phyloP scores from a whole-genome alignment of 1,140 invertebrate genomes.

The Aethina tumida region DNA sequence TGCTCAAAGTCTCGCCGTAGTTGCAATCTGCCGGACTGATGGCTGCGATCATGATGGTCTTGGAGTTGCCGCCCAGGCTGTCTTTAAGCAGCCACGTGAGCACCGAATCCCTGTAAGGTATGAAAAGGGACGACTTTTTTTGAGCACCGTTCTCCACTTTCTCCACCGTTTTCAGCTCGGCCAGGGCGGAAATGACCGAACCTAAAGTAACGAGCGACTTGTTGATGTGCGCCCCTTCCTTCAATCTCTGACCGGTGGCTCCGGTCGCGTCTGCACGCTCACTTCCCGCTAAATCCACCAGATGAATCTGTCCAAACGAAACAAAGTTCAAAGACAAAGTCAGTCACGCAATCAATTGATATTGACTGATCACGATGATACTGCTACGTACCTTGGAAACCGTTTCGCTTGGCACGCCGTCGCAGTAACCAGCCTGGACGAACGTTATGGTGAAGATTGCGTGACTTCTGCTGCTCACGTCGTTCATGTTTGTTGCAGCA shows the following conservation, averaged over 20 bases:
- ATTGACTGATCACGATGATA: slow-evolving; percentile 1
- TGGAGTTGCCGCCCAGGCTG: slow-evolving; percentile 85
- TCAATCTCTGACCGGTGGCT: slow-evolving; percentile 75
- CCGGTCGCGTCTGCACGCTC: slow-evolving; percentile 80
- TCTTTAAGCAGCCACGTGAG: slow-evolving; percentile 87
- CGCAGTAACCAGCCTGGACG: slow-evolving; percentile 72
- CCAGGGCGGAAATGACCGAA: slow-evolving; percentile 89
- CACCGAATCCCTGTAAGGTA: slow-evolving; percentile 85
- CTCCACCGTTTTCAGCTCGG: slow-evolving; percentile 46
- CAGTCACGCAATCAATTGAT: neutral
- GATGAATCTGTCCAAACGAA: slow-evolving; percentile 53
- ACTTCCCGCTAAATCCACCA: slow-evolving; percentile 82
- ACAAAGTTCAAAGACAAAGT: slow-evolving; percentile 1
- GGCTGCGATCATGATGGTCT: slow-evolving; percentile 84
- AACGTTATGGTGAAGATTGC: slow-evolving; percentile 93
- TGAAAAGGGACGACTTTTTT: slow-evolving; percentile 31
- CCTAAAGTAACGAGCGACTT: slow-evolving; percentile 84
- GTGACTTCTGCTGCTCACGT: slow-evolving; percentile 84
- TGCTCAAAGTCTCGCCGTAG: slow-evolving; percentile 70
- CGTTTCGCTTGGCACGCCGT: slow-evolving; percentile 78
- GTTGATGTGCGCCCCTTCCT: slow-evolving; percentile 88
- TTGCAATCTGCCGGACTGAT: slow-evolving; percentile 73
- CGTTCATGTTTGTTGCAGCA: slow-evolving; percentile 78
- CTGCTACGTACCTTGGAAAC: slow-evolving; percentile 57
- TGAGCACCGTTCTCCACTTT: neutral